These are phyloP conservation scores for Apostichopus japonicus DNA, from an alignment of 35 echinoderm and acorn worm genomes.

Conservation along the genomic window DNA sequence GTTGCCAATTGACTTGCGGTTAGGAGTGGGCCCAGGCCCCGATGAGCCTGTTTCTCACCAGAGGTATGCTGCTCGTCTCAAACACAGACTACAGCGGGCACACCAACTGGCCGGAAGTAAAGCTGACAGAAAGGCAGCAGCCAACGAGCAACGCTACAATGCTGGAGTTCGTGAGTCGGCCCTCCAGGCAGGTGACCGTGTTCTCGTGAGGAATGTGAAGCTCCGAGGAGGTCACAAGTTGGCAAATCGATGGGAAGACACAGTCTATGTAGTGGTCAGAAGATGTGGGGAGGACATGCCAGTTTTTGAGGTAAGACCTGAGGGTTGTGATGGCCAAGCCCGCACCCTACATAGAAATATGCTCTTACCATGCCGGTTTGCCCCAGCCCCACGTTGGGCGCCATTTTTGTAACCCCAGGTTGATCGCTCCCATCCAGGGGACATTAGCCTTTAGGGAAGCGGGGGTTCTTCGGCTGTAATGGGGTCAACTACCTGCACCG, in stretches of 20 bases:
- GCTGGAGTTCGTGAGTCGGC: neutral
- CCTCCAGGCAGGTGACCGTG: slow-evolving; percentile 21
- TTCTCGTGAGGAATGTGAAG: slow-evolving; percentile 35
- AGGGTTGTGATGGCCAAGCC: neutral
- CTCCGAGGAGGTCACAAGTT: neutral
- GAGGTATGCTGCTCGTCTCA: neutral
- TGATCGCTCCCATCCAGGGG: too few species aligned
- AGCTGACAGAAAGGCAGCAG: neutral
- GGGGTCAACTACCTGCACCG: too few species aligned
- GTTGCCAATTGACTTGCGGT: slow-evolving; percentile 43
- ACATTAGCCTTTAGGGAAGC: too few species aligned
- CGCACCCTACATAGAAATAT: too few species aligned
- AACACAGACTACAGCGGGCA: neutral
- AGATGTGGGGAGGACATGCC: neutral
- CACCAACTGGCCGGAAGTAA: neutral
- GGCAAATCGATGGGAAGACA: slow-evolving; percentile 29
- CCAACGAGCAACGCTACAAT: neutral
- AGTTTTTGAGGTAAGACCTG: slow-evolving; percentile 14
- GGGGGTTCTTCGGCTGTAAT: too few species aligned
- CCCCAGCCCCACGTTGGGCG: too few species aligned
- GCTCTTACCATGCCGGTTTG: too few species aligned
- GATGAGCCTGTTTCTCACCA: neutral
- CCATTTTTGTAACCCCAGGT: too few species aligned
- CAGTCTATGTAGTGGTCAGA: neutral
- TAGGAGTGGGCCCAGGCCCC: neutral